These are phyloP conservation scores for Nemoura dubitans DNA, from an alignment of 2,888 invertebrate species.

Conservation along the genomic window DNA sequence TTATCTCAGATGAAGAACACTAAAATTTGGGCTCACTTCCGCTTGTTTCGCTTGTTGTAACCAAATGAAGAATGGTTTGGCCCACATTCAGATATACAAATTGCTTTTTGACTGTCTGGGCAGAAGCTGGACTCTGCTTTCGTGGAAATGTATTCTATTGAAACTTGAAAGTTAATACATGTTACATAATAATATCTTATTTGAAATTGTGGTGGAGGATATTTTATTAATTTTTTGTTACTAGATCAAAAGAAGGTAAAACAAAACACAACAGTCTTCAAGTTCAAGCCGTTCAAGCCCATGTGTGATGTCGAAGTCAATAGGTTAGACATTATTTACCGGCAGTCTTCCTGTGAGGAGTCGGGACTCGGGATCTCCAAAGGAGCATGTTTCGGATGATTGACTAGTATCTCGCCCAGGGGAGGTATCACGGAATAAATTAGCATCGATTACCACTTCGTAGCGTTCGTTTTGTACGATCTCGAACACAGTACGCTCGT, in stretches of 20 bases:
- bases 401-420: slow-evolving; percentile 22
- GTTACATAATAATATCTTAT: no score
- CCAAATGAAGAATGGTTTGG: not conserved
- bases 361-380: not conserved
- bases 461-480: not conserved
- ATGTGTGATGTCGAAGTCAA: not conserved
- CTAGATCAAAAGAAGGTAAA: no score
- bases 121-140: not conserved
- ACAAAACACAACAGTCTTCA: no score
- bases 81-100: not conserved
- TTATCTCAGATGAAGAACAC: not conserved
- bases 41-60: not conserved
- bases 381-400: slow-evolving; percentile 1
- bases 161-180: no score
- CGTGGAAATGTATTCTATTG: not conserved
- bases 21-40: not conserved
- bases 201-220: no score
- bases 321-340: not conserved
- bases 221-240: no score
- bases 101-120: not conserved
- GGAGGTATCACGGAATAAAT: slow-evolving; percentile 26
- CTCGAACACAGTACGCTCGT: not conserved
- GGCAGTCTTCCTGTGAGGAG: not conserved
- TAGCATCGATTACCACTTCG: not conserved
- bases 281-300: no score